Evolutionary conservation across 2,888 invertebrate genomes (phyloP), one percentile per base, ranked within the genome.

Genomic region (Microctonus brassicae): DNA sequence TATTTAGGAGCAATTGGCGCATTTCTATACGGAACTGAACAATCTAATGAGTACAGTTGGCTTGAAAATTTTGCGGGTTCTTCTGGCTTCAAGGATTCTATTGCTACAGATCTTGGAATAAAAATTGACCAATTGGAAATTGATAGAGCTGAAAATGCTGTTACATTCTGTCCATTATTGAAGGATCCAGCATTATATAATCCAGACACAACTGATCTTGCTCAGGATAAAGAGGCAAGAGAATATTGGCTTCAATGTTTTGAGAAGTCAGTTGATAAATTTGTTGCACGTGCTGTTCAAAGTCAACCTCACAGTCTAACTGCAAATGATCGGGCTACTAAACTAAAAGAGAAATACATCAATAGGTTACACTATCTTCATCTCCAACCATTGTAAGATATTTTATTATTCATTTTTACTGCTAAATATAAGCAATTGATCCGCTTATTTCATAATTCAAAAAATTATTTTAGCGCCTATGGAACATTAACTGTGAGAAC

Each of bases 161-260:
- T 94, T 66, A 89, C 90, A 7, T 90, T 90, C 76, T 95, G 95
- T 84, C 94, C 94, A 7, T 88, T 98, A 78, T 89, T 98, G 73
- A 90, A 91, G 78, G 93, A 96, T 88, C 93, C 94, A 67, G 90
- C 91, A 78, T 91, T 91, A 82, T 98, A 98, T 89, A 91, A 92
- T 86, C 97, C 98, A 0, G 98, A 99, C 87, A 96, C 97, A 34
- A 93, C 97, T 77, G 97, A 98, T 89, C 90, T 99, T 71, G 92
- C 94, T 73, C 91, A 92, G 80, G 97, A 98, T 87, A 90, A 91
- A 77, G 94, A 95, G 84, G 98, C 97, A 13, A 92, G 92, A 75
- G 89, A 90, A 61, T 98, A 98, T 88, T 99, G 98, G 98, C 90
- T 98, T 60, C 91, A 93, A 75, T 97, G 97, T 87, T 95, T 98